Base-by-base conservation (phyloP, 2,888 invertebrate species). In the Agapostemon virescens region DNA sequence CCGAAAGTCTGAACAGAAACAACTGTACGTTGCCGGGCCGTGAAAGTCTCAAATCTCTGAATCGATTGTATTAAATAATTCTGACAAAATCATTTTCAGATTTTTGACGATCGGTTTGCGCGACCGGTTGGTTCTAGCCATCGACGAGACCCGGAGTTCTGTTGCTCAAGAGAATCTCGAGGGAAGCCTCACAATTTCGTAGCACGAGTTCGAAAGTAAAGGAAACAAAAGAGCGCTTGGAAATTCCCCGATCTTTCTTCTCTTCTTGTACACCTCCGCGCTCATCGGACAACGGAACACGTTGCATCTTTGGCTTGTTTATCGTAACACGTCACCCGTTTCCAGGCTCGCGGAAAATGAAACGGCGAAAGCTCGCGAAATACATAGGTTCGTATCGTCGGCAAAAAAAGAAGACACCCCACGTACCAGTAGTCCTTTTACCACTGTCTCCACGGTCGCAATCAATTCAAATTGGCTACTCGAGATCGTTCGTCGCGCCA, bases 271-370 rank as follows among this genome's bases (percentile, higher is more conserved):
- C 17, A 66, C 13, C 17, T 71, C 73, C 64, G 40, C 49, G 40
- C 49, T 20, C 26, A 67, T 49, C 67, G 72, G 66, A 63, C 76
- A 79, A 76, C 66, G 38, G 75, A 82, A 81, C 69, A 73, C 75
- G 61, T 80, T 64, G 72, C 52, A 74, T 86, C 82, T 85, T 85
- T 84, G 86, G 85, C 77, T 84, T 85, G 74, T 81, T 71, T 72
- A 80, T 71, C 63, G 63, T 80, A 49, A 61, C n/a, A 66, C 58
- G 58, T 55, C 36, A 52, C 68, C 20, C 69, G 38, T 38, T 55
- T 45, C 49, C 58, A 45, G 71, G 71, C 58, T 52, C 63, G 70
- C 52, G 63, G 38, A 49, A n/a, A 79, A 67, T 40, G 74, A 74
- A 71, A 71, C 70, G 67, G 45, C 70, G 26, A 66, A 72, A 68